A percentile compares a stretch with the other conserved stretches of the same genome.
phyloP scores from a whole-genome alignment of 2,888 invertebrate genomes.

The Drosophila diplacantha region DNA sequence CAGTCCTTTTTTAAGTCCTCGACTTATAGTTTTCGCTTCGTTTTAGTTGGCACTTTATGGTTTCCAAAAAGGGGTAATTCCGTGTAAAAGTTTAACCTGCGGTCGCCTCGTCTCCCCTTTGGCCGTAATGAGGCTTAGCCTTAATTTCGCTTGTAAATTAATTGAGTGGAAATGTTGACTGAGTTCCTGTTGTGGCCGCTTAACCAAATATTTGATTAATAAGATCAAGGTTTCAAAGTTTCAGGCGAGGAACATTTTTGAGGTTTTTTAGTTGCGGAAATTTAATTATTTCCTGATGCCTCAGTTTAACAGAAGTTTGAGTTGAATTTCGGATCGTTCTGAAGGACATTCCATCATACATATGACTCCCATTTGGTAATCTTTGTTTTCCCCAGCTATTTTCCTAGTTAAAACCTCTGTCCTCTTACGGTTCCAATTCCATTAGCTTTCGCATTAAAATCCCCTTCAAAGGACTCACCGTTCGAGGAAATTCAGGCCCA shows the following conservation, averaged over 20 bases:
- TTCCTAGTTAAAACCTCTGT: neutral
- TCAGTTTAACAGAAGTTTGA: neutral
- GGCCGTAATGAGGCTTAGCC: constrained; percentile 49
- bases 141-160: constrained; percentile 52
- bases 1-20: constrained; percentile 49
- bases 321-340: neutral
- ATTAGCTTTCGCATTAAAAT: constrained; percentile 6
- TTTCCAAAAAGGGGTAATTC: constrained; percentile 26
- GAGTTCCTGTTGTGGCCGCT: constrained; percentile 13
- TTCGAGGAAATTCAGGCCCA: constrained; percentile 75
- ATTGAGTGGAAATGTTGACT: constrained; percentile 46
- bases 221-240: constrained; percentile 9
- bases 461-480: constrained; percentile 62
- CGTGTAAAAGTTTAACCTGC: constrained; percentile 45
- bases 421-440: constrained; percentile 7
- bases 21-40: constrained; percentile 57
- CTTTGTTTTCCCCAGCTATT: neutral
- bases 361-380: neutral
- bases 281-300: neutral
- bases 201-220: constrained; percentile 25
- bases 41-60: constrained; percentile 38
- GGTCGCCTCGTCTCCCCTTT: constrained; percentile 12
- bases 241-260: neutral
- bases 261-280: neutral
- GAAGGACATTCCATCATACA: no score